Base-by-base conservation (phyloP, 2,113 vertebrate species). In the Tragelaphus buxtoni region DNA sequence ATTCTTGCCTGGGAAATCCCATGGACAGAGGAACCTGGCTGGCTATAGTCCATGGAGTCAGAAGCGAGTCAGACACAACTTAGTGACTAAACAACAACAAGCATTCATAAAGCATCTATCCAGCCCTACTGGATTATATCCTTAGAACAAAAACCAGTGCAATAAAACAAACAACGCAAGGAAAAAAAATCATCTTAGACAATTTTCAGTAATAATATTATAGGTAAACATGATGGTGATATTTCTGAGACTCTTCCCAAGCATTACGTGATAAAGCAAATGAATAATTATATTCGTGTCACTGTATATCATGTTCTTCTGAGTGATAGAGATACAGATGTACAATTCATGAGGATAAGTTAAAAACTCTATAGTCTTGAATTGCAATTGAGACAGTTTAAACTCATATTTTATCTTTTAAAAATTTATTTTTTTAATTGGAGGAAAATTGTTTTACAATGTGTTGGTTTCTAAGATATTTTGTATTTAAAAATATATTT, bases 401-500 rank as follows among this genome's bases (percentile, higher is more conserved):
- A 94, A 74, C 39, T 63, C 53, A 28, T 72, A 88, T 88, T 82
- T 96, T 87, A 76, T 76, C 51, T 92, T 90, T 63, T 42, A 76
- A 90, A 90, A 84, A 91, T 55, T 7, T 63, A 83, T 88, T 95
- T 88, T 58, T 26, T 80, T 72, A 22, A 39, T 42, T 42, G 35
- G 11, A 74, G 69, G 10, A 42, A 74, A 42, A 26, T 42, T 42
- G 35, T 42, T 74, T 69, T 69, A 69, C 63, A 69, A 20, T 69
- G 22, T 13, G 3, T 42, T 74, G 69, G 35, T 42, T 74, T 26
- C 22, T 26, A 74, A 94, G 14, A 12, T 61, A 88, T 91, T 82
- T 96, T 87, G 76, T 76, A 28, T 94, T 90, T 74, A 80, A 88
- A 86, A 90, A 94, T 60, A 9, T 81, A 83, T 88, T 93, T 91